Evolutionary conservation across 2,888 invertebrate genomes (phyloP), one percentile per base, ranked within the genome.

Genomic region (Ophioninae sp.): DNA sequence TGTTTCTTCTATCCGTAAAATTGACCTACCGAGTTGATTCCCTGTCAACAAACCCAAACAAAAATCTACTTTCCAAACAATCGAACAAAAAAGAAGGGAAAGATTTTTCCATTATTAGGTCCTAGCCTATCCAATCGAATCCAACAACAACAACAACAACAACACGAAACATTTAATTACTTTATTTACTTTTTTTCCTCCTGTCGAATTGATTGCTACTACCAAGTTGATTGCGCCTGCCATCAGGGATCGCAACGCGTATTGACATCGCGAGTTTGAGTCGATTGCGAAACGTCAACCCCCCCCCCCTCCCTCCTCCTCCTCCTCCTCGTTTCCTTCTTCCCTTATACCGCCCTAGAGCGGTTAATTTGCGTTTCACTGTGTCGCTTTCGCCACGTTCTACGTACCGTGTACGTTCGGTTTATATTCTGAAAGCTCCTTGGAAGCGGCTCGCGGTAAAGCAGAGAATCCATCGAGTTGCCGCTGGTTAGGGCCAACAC

Each of bases 401-500:
- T n/a, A 50, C n/a, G n/a, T n/a, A 39, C 30, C 50, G 69, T 62
- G 50, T 75, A 50, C 37, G 8, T 74, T 70, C 39, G 80, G 75
- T 65, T 65, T 41, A 81, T 78, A 81, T 74, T 65, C 67, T 65
- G 56, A 37, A 44, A 67, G 84, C 68, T 79, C 17, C 76, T 79
- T 67, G 84, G 56, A 74, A 41, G 44, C 73, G 59, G 57, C 21
- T 17, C 50, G 57, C 30, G 30, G 70, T 41, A 68, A 77, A 81
- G 79, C 78, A 77, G 65, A 74, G 67, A 64, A 82, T 77, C 72
- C 73, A 77, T 84, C 82, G 81, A 80, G 85, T 87, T 86, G 88
- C 87, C 87, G 87, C 86, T 89, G 87, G 88, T 88, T 89, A 87
- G 87, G 82, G 85, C 88, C 87, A 89, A 89, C 88, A 87, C 87